A percentile compares a stretch with the other conserved stretches of the same genome.
These are phyloP conservation scores for Hypotaenidia philippensis DNA, from an alignment of 2,797 vertebrate species.

Conservation along the genomic window DNA sequence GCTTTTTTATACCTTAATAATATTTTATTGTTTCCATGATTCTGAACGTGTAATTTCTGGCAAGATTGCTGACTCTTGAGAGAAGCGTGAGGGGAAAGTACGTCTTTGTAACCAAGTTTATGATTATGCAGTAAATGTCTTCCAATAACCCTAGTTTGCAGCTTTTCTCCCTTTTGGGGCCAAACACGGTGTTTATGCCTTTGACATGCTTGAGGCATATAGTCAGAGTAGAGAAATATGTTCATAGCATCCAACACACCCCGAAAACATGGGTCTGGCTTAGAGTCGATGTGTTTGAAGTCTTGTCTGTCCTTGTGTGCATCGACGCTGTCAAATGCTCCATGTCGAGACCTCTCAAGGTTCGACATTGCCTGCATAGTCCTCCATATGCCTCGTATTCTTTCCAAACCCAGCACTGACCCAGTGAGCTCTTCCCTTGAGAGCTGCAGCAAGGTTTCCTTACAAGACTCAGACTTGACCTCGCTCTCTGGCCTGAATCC, in stretches of 20 bases:
- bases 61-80: not conserved
- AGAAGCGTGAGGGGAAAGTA: not conserved
- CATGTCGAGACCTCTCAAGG: not conserved
- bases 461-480: not conserved
- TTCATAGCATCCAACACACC: not conserved
- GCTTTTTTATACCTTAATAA: not conserved
- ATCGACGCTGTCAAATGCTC: rapidly evolving
- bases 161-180: not conserved
- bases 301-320: not conserved
- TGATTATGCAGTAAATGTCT: not conserved
- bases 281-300: not conserved
- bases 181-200: not conserved
- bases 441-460: not conserved
- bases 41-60: not conserved
- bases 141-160: not conserved
- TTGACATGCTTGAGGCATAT: not conserved
- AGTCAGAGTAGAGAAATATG: not conserved
- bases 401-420: not conserved
- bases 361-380: not conserved
- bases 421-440: not conserved
- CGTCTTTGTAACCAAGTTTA: not conserved
- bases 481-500: not conserved
- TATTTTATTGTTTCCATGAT: not conserved
- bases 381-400: rapidly evolving
- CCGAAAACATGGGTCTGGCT: not conserved